Evolutionary conservation across 2,797 vertebrate species (phyloP).

Genomic region (Onychomys arenicola): DNA sequence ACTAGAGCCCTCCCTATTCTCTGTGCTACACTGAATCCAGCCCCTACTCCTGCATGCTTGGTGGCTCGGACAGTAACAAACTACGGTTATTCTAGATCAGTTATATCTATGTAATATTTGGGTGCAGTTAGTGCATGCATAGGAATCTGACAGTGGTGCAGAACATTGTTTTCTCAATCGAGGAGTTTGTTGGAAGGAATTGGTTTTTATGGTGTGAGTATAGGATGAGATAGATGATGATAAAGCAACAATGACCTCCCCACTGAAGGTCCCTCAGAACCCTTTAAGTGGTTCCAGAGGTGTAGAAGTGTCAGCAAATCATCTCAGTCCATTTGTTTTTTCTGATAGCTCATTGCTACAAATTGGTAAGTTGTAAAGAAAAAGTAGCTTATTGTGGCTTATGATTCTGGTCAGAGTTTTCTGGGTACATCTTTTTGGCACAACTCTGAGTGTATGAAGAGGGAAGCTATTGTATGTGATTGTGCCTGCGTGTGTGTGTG

Average conservation of each 20-base stretch:
- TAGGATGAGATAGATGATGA: too few species aligned
- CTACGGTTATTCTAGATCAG: neutral
- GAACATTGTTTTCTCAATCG: neutral
- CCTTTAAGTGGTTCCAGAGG: neutral
- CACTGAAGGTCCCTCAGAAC: neutral
- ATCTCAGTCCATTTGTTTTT: neutral
- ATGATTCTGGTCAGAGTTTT: neutral
- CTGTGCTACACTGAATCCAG: neutral
- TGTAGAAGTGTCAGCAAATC: neutral
- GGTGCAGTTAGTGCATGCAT: fast-evolving
- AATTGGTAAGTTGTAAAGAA: neutral
- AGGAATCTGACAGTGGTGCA: fast-evolving
- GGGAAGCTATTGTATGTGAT: neutral
- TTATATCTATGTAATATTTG: neutral
- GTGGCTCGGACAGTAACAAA: neutral
- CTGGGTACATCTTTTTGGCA: too few species aligned
- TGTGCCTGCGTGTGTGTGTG: neutral
- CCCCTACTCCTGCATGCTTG: neutral
- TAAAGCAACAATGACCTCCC: neutral
- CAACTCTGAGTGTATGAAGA: neutral
- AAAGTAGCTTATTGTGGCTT: neutral
- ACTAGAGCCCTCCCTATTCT: neutral
- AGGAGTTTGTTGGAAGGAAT: neutral
- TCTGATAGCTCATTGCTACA: neutral
- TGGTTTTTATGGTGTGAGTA: neutral